Evolutionary conservation across 2,888 invertebrate species (phyloP), one percentile per base, ranked within the genome.

Genomic region (Cryptocephalus primarius): DNA sequence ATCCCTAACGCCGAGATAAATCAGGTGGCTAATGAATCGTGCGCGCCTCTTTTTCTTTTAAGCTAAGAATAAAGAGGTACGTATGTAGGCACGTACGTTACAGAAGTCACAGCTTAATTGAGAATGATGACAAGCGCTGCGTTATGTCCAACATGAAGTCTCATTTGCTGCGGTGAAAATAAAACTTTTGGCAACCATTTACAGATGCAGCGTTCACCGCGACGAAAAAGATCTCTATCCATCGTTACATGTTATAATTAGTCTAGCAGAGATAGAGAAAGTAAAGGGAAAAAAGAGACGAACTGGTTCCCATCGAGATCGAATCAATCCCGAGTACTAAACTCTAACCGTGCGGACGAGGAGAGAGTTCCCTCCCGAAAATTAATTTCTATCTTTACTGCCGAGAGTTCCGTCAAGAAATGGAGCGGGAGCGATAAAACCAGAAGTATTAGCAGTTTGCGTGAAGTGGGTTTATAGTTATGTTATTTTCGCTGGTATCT

Each of bases 41-140:
- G 42, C 13, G 44, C 45, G 43, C 22, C 43, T 48, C 46, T 49
- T 49, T 44, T 47, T 48, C 48, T 49, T 49, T 44, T 44, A 39
- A 53, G 52, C 55, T 55, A 52, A 54, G 53, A 53, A 53, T 53
- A 53, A 42, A 40, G 42, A 45, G 49, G 50, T 53, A 50, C 47
- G 47, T 50, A 53, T 47, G 49, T 48, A 50, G 44, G 6, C 6
- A 22, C 22, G 22, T 22, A 22, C 22, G 22, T 22, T 22, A 22
- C 22, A 22, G 12, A 36, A 36, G 36, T 36, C 49, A 48, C 48
- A 48, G 40, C 45, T 50, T 43, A 44, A 48, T 47, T 46, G 46
- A 44, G 32, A 33, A 36, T 38, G 50, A 36, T 47, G 50, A 53
- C 53, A 48, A 48, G 49, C 43, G 40, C 38, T 44, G 42, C 47